Percentiles rank a stretch among this genome's conserved stretches.
Conservation (phyloP, 2,113 vertebrate genomes). For the Noctilio leporinus region DNA sequence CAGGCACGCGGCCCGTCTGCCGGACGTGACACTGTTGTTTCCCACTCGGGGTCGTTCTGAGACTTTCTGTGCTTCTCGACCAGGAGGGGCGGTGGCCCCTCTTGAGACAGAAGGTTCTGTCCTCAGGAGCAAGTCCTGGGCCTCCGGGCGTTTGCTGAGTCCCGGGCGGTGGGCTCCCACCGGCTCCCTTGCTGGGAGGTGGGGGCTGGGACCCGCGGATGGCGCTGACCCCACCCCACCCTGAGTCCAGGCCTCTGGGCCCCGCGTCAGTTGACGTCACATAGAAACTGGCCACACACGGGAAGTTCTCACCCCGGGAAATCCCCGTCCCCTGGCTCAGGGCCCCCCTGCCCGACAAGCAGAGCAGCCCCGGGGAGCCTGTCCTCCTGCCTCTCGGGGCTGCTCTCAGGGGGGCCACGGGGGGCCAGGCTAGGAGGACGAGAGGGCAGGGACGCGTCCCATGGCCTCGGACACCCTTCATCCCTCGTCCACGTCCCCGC, state of each 20-base stretch:
- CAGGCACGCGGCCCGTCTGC: too few species aligned
- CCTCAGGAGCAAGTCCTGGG: too few species aligned
- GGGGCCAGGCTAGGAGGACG: neutral
- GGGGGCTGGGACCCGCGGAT: neutral
- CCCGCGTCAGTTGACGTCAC: neutral
- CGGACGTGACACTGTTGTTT: too few species aligned
- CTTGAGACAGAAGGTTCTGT: too few species aligned
- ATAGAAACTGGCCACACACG: neutral
- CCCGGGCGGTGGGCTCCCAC: too few species aligned
- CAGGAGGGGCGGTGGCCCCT: too few species aligned
- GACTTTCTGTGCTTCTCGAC: too few species aligned
- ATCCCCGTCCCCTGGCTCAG: neutral
- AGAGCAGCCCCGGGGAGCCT: neutral
- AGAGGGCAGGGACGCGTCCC: neutral
- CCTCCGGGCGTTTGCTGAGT: too few species aligned
- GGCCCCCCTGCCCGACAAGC: neutral
- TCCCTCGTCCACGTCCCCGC: neutral
- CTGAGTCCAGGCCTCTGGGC: too few species aligned
- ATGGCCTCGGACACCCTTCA: too few species aligned
- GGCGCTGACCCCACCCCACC: neutral
- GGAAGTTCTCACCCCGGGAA: neutral
- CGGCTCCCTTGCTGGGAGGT: too few species aligned
- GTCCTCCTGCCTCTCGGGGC: neutral
- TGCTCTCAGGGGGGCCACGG: rapidly evolving
- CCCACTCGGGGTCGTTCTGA: too few species aligned